These are phyloP conservation scores for Poeciliopsis presidionis DNA, from an alignment of 2,797 vertebrate species.

Conservation along the genomic window DNA sequence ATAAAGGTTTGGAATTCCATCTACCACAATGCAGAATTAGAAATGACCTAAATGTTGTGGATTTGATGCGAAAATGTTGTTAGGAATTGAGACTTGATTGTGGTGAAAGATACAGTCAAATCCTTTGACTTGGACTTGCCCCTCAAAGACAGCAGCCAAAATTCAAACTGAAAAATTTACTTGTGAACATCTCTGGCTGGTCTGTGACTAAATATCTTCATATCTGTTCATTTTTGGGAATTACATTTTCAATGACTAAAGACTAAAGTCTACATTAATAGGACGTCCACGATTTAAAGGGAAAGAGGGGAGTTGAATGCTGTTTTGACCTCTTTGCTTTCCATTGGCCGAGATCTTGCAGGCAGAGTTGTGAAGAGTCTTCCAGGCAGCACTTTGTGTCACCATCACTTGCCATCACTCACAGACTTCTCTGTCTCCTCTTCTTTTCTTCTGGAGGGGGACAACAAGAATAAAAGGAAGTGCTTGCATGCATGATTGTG, in stretches of 20 bases:
- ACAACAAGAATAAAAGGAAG: background rate
- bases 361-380: slow-evolving; percentile 70
- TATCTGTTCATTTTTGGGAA: background rate
- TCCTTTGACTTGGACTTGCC: background rate
- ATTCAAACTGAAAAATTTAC: too few relatives aligned
- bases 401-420: slow-evolving; percentile 75
- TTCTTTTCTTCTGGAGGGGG: background rate
- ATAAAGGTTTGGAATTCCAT: background rate
- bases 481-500: background rate
- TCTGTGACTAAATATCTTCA: background rate
- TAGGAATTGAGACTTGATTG: background rate
- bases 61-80: background rate
- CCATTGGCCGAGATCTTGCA: background rate
- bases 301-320: background rate
- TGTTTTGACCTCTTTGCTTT: background rate
- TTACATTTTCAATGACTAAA: background rate
- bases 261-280: background rate
- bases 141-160: background rate
- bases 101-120: background rate
- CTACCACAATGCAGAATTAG: background rate
- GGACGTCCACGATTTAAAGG: background rate
- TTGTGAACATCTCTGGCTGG: background rate
- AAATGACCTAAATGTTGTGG: background rate
- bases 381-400: slow-evolving; percentile 72
- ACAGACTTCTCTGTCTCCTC: background rate